A percentile compares a stretch with the other conserved stretches of the same genome.
phyloP scores from a whole-genome alignment of 1,140 invertebrate genomes.

The Lepidostoma basale region DNA sequence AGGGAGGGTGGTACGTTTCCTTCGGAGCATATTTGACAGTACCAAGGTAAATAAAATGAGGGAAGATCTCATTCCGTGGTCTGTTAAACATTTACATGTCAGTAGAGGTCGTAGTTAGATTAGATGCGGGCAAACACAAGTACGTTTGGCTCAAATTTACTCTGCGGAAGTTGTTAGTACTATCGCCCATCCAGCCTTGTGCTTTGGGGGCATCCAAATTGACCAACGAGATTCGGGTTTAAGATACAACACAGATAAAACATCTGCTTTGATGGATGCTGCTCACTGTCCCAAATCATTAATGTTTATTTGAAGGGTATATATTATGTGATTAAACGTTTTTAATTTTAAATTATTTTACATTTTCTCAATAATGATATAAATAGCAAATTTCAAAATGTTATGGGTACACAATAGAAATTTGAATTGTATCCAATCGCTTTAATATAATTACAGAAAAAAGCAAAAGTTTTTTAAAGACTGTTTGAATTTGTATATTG shows the following conservation, averaged over 20 bases:
- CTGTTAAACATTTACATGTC: conserved; percentile 48
- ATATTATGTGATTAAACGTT: background rate
- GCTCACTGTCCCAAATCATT: no score
- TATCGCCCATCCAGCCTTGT: conserved; percentile 11
- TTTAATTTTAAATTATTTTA: background rate
- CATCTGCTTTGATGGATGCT: conserved; percentile 29
- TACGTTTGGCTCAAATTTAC: conserved; percentile 37
- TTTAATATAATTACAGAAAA: no score
- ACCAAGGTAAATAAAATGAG: conserved; percentile 47
- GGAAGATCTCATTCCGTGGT: conserved; percentile 48
- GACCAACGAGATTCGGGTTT: conserved; percentile 14
- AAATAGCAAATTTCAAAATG: no score
- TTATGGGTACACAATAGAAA: no score
- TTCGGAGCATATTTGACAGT: conserved; percentile 39
- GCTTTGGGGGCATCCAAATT: conserved; percentile 3
- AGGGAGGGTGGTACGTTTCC: conserved; percentile 17
- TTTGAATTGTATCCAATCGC: no score
- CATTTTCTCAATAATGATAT: no score
- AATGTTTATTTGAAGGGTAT: no score
- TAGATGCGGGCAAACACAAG: conserved; percentile 36
- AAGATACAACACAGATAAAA: conserved; percentile 33
- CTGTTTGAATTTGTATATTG: no score
- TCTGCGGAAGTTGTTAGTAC: conserved; percentile 21
- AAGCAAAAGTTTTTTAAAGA: no score
- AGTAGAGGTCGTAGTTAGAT: conserved; percentile 43